Percentiles rank a stretch among this genome's conserved stretches.
These are phyloP conservation scores for Paramacrobiotus metropolitanus DNA, from an alignment of 1,140 invertebrate species.

Conservation along the genomic window DNA sequence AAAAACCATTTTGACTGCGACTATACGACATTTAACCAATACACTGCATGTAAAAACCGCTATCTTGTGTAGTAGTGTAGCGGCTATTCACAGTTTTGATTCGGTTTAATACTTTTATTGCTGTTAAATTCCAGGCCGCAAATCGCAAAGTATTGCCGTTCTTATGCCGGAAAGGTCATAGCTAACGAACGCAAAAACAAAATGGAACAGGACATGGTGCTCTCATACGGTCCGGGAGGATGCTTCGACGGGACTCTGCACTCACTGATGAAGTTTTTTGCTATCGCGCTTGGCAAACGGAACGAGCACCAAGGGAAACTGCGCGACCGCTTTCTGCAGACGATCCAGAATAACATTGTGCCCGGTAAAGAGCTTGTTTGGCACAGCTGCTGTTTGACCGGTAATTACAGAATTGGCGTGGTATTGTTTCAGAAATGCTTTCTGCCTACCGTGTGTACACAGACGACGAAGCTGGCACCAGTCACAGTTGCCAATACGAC, in stretches of 20 bases:
- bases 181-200: neutral
- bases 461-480: neutral
- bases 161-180: neutral
- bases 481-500: neutral
- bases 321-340: neutral
- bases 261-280: constrained; percentile 1
- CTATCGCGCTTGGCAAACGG: neutral
- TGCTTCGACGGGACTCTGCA: neutral
- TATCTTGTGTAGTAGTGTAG: neutral
- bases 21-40: too few relatives aligned
- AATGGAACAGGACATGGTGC: neutral
- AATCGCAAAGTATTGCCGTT: neutral
- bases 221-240: neutral
- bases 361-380: neutral
- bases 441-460: neutral
- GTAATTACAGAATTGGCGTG: neutral
- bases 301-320: neutral
- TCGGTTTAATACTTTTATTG: neutral
- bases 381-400: too few relatives aligned
- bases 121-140: neutral
- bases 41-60: too few relatives aligned
- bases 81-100: neutral
- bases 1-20: too few relatives aligned
- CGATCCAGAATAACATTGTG: neutral
- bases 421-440: neutral